Evolutionary conservation across 2,888 invertebrate genomes (phyloP).

Genomic region (Eilema sororculum): DNA sequence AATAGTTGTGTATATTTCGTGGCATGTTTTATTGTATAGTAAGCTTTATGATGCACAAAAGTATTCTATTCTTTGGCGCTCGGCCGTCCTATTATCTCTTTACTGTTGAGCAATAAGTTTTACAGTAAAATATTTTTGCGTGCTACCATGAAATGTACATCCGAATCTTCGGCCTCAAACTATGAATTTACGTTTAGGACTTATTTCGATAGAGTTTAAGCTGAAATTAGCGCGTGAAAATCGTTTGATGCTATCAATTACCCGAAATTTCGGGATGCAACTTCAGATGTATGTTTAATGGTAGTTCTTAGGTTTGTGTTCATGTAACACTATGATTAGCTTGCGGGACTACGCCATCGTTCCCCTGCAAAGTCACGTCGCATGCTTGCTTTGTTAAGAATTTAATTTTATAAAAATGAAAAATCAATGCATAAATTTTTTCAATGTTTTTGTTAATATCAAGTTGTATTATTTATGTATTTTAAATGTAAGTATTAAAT

Average conservation of each 20-base stretch:
- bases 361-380: constrained; percentile 2
- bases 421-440: constrained; percentile 59
- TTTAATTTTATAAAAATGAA: constrained; percentile 46
- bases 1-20: constrained; percentile 70
- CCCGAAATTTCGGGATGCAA: neutral
- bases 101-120: constrained; percentile 15
- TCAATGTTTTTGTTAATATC: constrained; percentile 60
- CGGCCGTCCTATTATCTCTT: constrained; percentile 29
- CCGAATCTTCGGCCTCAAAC: too few species aligned
- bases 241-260: neutral
- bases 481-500: constrained; percentile 69
- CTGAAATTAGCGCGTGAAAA: too few species aligned
- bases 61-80: constrained; percentile 54
- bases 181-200: neutral
- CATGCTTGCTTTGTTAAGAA: constrained; percentile 40
- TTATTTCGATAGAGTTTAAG: neutral
- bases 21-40: constrained; percentile 73
- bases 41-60: constrained; percentile 74
- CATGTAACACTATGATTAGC: neutral
- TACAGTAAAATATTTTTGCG: neutral
- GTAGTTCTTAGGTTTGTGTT: neutral
- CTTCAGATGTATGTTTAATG: neutral
- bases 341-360: constrained; percentile 5
- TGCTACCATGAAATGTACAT: neutral
- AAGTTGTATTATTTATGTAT: constrained; percentile 71